Evolutionary conservation across 2,888 invertebrate species (phyloP), one percentile per base, ranked within the genome.

Genomic region (Apotomis turbidana): DNA sequence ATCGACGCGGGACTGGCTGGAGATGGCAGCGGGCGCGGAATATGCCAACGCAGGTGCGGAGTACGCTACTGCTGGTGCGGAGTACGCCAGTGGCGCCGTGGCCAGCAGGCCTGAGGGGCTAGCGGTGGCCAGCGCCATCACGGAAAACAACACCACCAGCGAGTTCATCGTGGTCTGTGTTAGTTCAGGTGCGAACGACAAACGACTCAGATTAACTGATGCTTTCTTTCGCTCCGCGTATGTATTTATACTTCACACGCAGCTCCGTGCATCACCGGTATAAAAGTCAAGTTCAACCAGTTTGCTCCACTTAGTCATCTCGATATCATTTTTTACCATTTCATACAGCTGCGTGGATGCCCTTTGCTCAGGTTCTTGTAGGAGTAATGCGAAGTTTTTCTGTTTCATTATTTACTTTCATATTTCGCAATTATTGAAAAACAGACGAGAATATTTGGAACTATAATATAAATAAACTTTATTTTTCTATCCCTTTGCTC

Each of bases 111-210:
- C 81, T 3, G 87, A 86, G 10, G 88, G 89, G 67, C 83, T 81
- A 77, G 90, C 87, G 12, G 84, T 78, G 74, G 85, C 86, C 76
- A 90, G 81, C 86, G 82, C 94, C 90, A 95, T 89, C 85, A 95
- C 90, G 85, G 95, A 95, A 88, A 94, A 94, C 89, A 95, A 94
- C 90, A 95, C 95, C 94, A 95, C 94, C 94, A 94, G 90, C 93
- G 94, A 93, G 81, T 93, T 94, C 94, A 94, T 94, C 89, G 90
- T 93, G 92, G 94, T 94, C 94, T 94, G 94, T 94, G 93, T 92
- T 91, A 86, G 86, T 91, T 90, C 89, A 90, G 89, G 80, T 87
- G 82, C 75, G 78, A 81, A 82, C 84, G 84, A 87, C 83, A 81
- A 85, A 80, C 74, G 81, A 82, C 82, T 79, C 79, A 85, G 85